phyloP scores from a whole-genome alignment of 2,113 vertebrate genomes.

The Pelmatolapia mariae region DNA sequence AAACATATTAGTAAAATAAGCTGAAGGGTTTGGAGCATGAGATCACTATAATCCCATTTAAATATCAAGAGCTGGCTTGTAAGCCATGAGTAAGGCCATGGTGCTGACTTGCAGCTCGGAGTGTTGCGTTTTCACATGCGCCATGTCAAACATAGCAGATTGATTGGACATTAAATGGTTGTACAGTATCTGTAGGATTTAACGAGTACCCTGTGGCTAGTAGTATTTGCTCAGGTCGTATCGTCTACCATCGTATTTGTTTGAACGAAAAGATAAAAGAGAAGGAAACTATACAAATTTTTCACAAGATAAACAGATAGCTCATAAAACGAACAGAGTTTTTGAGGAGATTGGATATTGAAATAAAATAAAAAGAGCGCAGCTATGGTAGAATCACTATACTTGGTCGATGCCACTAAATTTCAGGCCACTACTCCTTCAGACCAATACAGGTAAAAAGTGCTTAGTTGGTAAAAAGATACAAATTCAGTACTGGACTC shows the following conservation, averaged over 20 bases:
- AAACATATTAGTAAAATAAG: slow-evolving; percentile 6
- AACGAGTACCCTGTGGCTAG: neutral
- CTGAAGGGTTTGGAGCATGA: neutral
- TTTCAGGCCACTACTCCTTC: neutral
- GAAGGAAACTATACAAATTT: neutral
- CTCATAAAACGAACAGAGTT: neutral
- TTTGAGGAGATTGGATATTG: slow-evolving; percentile 31
- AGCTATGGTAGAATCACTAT: neutral
- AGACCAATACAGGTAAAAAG: slow-evolving; percentile 9
- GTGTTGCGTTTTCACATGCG: neutral
- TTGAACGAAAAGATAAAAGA: neutral
- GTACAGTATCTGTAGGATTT: neutral
- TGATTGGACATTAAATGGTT: neutral
- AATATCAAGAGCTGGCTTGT: neutral
- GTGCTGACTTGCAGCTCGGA: neutral
- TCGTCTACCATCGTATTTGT: neutral
- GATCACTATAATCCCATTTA: neutral
- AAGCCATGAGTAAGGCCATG: neutral
- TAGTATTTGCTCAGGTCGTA: neutral
- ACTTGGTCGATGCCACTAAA: neutral
- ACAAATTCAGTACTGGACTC: neutral
- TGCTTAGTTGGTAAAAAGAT: slow-evolving; percentile 30
- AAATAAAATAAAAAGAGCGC: slow-evolving; percentile 23
- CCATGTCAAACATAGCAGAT: neutral
- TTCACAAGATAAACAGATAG: neutral